Percentiles rank a stretch among this genome's conserved stretches.
Conservation (phyloP, 2,888 invertebrate species). For the Athripsodes cinereus region DNA sequence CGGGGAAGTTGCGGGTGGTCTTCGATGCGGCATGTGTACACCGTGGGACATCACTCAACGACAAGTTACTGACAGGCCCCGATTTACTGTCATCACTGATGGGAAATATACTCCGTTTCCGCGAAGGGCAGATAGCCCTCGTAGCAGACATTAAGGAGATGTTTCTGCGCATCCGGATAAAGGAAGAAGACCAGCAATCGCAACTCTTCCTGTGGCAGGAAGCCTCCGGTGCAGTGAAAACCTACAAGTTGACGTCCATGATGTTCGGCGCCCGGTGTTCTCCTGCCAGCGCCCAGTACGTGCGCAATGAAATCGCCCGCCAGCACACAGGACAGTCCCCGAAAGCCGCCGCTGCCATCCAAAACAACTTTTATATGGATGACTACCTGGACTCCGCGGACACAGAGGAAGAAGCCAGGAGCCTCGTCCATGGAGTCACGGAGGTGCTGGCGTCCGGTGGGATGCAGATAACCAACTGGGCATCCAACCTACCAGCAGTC, state of each 20-base stretch:
- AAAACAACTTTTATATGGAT: slow-evolving; percentile 3
- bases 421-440: slow-evolving; percentile 19
- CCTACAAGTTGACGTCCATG: slow-evolving; percentile 30
- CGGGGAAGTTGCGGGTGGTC: slow-evolving; percentile 30
- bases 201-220: slow-evolving; percentile 1
- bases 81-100: slow-evolving; percentile 30
- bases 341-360: not conserved
- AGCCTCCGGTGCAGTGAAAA: not conserved
- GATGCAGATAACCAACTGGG: too few species aligned
- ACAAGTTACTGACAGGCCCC: slow-evolving; percentile 29
- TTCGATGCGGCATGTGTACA: slow-evolving; percentile 32
- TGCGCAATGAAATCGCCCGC: not conserved
- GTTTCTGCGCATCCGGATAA: slow-evolving; percentile 31
- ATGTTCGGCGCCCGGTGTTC: slow-evolving; percentile 29
- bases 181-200: slow-evolving; percentile 27
- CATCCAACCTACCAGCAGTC: not conserved
- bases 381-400: slow-evolving; percentile 30
- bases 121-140: slow-evolving; percentile 28
- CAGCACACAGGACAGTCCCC: not conserved
- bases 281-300: slow-evolving; percentile 28
- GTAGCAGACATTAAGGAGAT: slow-evolving; percentile 33
- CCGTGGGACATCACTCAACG: slow-evolving; percentile 28
- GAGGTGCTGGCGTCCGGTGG: too few species aligned
- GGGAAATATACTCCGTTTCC: slow-evolving; percentile 30
- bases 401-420: slow-evolving; percentile 23